Evolutionary conservation across 2,888 invertebrate species (phyloP), one percentile per base, ranked within the genome.

Genomic region (Cataglyphis cursor): DNA sequence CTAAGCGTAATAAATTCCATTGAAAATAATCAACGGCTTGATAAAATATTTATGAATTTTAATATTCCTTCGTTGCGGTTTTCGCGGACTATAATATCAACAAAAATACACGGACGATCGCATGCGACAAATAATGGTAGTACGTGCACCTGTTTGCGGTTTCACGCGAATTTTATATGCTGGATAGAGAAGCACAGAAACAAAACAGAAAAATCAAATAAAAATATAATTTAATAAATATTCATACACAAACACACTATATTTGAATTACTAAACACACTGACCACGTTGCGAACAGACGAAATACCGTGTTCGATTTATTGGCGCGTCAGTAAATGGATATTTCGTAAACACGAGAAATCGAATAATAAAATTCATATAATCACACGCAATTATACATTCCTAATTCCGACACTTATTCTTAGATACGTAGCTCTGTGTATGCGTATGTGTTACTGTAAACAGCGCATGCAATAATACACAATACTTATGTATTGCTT

Each of bases 211-310:
- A 76, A 78, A 70, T 59, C 59, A 48, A 59, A 31, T 24, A 70
- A 78, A 70, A 78, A 70, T 48, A 61, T 78, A 78, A 78, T 78
- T 61, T 44, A 59, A 72, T 78, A 78, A 70, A 78, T 78, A 78
- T 78, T 78, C 72, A 78, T 78, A 8, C 15, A 59, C 8, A 51
- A 51, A n/a, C n/a, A 51, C 18, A 70, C 59, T 41, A 41, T 57
- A 57, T 61, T 72, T 44, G 59, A 72, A 78, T 78, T 72, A 59
- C 18, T 24, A 61, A 78, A 78, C 21, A 78, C 21, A 21, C 8
- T 70, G 78, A 78, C 72, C 44, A 15, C 21, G 15, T 24, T 51
- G 31, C 41, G 28, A 59, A 44, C 28, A 68, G 31, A 15, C 31
- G 31, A 12, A 35, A 72, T 24, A 28, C 10, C 31, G 57, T n/a